Conservation (phyloP, 2,113 vertebrate species). For the Pedetes capensis region DNA sequence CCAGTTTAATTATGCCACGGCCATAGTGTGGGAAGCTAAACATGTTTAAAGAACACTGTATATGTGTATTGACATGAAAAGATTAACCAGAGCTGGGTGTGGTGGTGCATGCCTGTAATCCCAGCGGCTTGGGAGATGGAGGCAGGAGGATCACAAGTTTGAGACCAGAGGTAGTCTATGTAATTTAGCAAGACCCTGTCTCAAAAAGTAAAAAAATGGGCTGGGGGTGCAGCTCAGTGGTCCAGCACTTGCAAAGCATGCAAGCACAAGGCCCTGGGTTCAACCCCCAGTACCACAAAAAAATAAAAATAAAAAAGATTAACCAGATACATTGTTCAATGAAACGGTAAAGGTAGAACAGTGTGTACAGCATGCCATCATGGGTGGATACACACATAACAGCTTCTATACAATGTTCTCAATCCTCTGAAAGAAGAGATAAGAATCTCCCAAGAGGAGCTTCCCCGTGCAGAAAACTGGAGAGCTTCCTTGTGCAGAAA, state of each 20-base stretch:
- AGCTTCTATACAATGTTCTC: background rate
- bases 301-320: background rate
- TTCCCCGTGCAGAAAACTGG: background rate
- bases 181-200: no score
- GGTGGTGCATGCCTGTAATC: no score
- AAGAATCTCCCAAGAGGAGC: background rate
- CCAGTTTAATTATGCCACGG: background rate
- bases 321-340: background rate
- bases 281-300: no score
- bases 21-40: background rate
- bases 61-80: background rate
- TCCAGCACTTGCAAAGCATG: no score
- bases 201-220: no score
- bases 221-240: no score
- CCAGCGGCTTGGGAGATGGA: no score
- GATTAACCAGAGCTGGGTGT: no score
- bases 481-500: background rate
- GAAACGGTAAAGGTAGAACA: background rate
- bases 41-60: background rate
- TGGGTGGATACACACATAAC: no score
- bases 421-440: background rate
- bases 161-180: no score
- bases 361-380: fast-evolving
- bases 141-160: no score
- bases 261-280: no score